These are phyloP conservation scores for Rhagium mordax DNA, from an alignment of 2,888 invertebrate genomes.

Conservation along the genomic window DNA sequence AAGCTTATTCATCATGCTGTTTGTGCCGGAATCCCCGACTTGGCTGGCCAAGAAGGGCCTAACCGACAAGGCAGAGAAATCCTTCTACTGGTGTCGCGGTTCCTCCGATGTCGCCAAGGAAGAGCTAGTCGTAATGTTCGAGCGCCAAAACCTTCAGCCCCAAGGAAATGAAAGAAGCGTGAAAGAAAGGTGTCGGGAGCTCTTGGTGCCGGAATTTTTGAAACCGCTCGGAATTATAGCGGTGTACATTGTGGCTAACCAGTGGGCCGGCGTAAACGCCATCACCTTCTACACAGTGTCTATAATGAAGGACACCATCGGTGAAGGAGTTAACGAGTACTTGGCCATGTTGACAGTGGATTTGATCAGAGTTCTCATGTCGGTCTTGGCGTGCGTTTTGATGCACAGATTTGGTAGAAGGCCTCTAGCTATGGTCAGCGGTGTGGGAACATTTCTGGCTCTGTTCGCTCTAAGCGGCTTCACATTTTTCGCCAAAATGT, in stretches of 20 bases:
- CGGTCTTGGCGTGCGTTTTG: slow-evolving; percentile 76
- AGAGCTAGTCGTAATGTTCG: slow-evolving; percentile 72
- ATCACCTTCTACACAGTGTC: slow-evolving; percentile 82
- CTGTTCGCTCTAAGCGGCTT: slow-evolving; percentile 66
- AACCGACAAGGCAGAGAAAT: slow-evolving; percentile 73
- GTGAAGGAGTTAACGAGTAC: slow-evolving; percentile 77
- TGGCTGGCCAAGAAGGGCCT: slow-evolving; percentile 78
- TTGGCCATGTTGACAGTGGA: slow-evolving; percentile 79
- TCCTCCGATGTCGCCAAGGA: slow-evolving; percentile 70
- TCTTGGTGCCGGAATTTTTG: slow-evolving; percentile 72
- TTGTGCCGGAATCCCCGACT: slow-evolving; percentile 79
- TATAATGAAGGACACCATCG: slow-evolving; percentile 76
- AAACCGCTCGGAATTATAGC: slow-evolving; percentile 77
- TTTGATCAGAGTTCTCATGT: slow-evolving; percentile 75
- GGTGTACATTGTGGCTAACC: slow-evolving; percentile 78
- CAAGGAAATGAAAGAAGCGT: slow-evolving; percentile 7
- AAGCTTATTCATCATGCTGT: slow-evolving; percentile 70
- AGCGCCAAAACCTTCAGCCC: slow-evolving; percentile 63
- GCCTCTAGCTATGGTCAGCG: slow-evolving; percentile 77
- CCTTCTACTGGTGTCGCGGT: slow-evolving; percentile 77
- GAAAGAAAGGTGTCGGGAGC: slow-evolving; percentile 47
- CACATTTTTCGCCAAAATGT: slow-evolving; percentile 48
- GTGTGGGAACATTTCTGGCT: slow-evolving; percentile 75
- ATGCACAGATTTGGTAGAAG: slow-evolving; percentile 77
- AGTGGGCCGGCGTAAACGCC: slow-evolving; percentile 82